These are phyloP conservation scores for Alligator mississippiensis DNA, from an alignment of 2,113 vertebrate species.

Conservation along the genomic window DNA sequence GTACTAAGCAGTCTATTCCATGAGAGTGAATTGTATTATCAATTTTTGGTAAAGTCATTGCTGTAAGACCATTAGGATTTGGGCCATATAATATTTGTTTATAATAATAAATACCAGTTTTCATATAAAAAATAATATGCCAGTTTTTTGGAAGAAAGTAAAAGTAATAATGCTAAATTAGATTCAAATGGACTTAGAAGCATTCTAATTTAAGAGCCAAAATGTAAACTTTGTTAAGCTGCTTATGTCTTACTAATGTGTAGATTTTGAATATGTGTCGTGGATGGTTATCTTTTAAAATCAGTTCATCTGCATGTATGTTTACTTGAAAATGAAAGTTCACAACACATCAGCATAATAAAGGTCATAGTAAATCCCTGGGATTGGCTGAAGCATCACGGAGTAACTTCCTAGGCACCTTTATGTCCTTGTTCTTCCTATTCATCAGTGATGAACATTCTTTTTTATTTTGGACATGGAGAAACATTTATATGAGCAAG, in stretches of 20 bases:
- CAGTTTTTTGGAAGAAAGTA: neutral
- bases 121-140: accelerated
- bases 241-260: accelerated
- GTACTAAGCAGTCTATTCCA: too few species aligned
- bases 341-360: accelerated
- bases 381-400: accelerated
- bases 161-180: neutral
- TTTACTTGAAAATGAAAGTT: accelerated
- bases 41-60: too few species aligned
- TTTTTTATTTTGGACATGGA: neutral
- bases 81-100: too few species aligned
- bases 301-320: too few species aligned
- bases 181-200: neutral
- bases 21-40: too few species aligned
- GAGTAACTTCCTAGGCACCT: accelerated
- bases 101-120: too few species aligned
- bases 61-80: too few species aligned
- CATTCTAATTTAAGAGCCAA: neutral
- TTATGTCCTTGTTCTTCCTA: accelerated
- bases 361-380: accelerated
- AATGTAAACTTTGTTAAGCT: neutral
- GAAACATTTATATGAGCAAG: neutral
- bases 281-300: neutral
- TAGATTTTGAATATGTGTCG: accelerated
- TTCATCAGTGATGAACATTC: neutral